Base-by-base conservation (phyloP, 2,888 invertebrate genomes). In the Teinopalpus imperialis region DNA sequence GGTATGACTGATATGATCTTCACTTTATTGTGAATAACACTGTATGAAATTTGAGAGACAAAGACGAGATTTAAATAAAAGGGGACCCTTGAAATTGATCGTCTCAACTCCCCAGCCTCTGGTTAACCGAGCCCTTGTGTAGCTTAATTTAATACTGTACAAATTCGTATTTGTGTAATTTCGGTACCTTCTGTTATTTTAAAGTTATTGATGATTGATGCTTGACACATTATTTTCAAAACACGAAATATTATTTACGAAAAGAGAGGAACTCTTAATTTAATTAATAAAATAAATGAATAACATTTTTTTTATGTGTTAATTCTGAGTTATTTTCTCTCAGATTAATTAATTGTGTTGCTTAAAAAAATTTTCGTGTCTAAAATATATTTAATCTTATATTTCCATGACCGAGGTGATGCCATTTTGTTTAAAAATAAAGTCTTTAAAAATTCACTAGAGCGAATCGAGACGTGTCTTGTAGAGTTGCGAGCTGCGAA, bases 71-170 rank as follows among this genome's bases (percentile, higher is more conserved):
- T 86, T 85, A 82, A 83, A 83, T 81, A 75, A 75, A 77, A 76
- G 75, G 67, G 82, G 80, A 67, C 69, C 77, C 80, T 82, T 85
- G 83, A 83, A 88, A 88, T 86, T 86, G 87, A 86, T 87, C 87
- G 82, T 61, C 63, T 63, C 63, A 72, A 59, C 71, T 78, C 83
- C 85, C 85, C 80, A 74, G 74, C 65, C 71, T 74, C 75, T 79
- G 81, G 81, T 85, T 85, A 80, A 78, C 82, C 78, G 74, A 73
- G 61, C 80, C 77, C 78, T 66, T 69, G 70, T 45, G 63, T 54
- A 69, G 72, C 69, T 70, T 63, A 64, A 70, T 69, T 72, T 85
- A 83, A 82, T 83, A 69, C 73, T 66, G 67, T 69, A 78, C 81
- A 86, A 85, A 87, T 86, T 83, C 78, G 81, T 83, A 83, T 85